Base-by-base conservation (phyloP, 2,888 invertebrate species). In the Phrixothrix hirtus region DNA sequence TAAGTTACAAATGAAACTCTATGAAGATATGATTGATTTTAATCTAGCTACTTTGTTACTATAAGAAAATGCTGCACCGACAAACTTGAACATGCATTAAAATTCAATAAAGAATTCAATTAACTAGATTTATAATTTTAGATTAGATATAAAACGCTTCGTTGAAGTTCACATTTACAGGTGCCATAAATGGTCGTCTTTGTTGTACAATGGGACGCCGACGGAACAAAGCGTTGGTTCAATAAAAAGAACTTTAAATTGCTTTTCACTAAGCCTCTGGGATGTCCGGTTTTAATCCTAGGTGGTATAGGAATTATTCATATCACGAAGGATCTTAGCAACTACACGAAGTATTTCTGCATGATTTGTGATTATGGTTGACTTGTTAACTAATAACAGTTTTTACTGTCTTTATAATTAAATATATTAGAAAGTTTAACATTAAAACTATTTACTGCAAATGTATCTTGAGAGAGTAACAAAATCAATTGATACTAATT, bases 121-220 rank as follows among this genome's bases (percentile, higher is more conserved):
- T 54, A 54, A 31, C 31, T 34, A 27, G 52, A 56, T 54, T 59
- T 50, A 59, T 45, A 56, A 53, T 59, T 59, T 59, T 27, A 59
- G 47, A 59, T 56, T 46, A 53, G 51, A 37, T 39, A 42, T 51
- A 43, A n/a, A 45, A 47, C 39, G 53, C 46, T 44, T 44, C 47
- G 42, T 21, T 49, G 43, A 47, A 45, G 41, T 36, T 42, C 37
- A 34, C 46, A 55, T 55, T 44, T 51, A 47, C 47, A 57, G 57
- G 53, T 55, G 57, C 59, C 59, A 48, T 59, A 59, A 57, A 59
- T 57, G 59, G 59, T 47, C 38, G 47, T 42, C 48, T 53, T 58
- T 50, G 52, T 55, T 48, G 15, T 14, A 27, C 37, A 12, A 36
- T 34, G 31, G 46, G 38, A 46, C 34, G 47, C 46, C 53, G 46